Percentiles rank a stretch among this genome's conserved stretches.
Evolutionary conservation across 2,113 vertebrate genomes (phyloP).

Genomic region (Ptyas mucosa): DNA sequence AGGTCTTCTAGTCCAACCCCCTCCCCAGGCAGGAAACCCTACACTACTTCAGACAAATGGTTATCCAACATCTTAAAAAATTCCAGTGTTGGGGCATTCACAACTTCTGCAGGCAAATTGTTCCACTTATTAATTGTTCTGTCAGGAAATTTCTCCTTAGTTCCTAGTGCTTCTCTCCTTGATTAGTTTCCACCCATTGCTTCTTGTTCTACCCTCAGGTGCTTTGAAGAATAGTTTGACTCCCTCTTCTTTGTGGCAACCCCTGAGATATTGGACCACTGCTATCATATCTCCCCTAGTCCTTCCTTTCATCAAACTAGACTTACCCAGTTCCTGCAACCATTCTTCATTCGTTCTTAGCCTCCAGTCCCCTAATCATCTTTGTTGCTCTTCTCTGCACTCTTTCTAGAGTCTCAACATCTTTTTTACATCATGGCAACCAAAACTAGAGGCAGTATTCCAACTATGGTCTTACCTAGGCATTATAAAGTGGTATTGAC

Average conservation of each 20-base stretch:
- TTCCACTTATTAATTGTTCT: not conserved
- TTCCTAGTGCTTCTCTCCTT: not conserved
- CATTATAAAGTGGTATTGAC: too few species aligned
- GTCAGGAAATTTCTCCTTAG: too few species aligned
- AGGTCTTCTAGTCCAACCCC: not conserved
- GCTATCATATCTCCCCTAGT: not conserved
- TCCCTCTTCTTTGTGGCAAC: not conserved
- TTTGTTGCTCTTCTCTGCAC: not conserved
- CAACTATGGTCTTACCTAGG: too few species aligned
- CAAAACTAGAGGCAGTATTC: too few species aligned
- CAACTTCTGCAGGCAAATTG: not conserved
- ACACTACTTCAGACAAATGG: not conserved
- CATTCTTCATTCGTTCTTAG: not conserved
- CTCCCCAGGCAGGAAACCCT: not conserved
- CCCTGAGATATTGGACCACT: not conserved
- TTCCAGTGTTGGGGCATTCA: too few species aligned
- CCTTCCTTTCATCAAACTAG: not conserved
- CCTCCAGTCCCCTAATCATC: not conserved
- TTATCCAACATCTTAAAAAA: too few species aligned
- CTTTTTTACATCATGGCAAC: not conserved
- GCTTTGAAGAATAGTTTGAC: not conserved
- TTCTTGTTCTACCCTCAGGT: not conserved
- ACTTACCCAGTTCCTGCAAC: not conserved
- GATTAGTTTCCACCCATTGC: not conserved
- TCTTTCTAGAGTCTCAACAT: not conserved